A percentile compares a stretch with the other conserved stretches of the same genome.
These are phyloP conservation scores for Craterocephalus amniculus DNA, from an alignment of 2,797 vertebrate species.

Conservation along the genomic window DNA sequence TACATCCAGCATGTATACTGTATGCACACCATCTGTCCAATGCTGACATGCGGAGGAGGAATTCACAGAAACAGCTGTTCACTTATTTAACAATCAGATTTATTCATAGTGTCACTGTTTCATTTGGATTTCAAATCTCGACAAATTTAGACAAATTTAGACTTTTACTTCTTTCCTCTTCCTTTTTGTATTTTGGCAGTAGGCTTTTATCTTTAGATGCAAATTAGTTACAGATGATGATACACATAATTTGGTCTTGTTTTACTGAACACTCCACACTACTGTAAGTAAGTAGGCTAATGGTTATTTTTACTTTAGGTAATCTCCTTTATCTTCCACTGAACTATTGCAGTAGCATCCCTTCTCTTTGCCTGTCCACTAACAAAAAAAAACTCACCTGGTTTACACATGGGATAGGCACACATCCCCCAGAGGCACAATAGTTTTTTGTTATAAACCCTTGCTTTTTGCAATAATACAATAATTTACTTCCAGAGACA, in stretches of 20 bases:
- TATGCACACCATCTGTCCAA: slow-evolving; percentile 2
- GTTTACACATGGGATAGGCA: too few relatives aligned
- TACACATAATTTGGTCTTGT: background rate
- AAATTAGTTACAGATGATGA: slow-evolving; percentile 7
- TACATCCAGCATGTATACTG: background rate
- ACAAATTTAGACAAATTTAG: slow-evolving; percentile 1
- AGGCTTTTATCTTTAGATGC: background rate
- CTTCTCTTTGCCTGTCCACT: too few relatives aligned
- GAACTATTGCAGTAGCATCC: too few relatives aligned
- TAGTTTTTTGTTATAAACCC: too few relatives aligned
- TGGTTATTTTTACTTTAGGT: too few relatives aligned
- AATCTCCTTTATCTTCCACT: too few relatives aligned
- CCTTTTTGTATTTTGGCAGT: background rate
- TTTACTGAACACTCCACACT: background rate
- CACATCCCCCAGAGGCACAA: too few relatives aligned
- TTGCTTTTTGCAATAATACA: too few relatives aligned
- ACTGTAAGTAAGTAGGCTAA: too few relatives aligned
- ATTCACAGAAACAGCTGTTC: slow-evolving; percentile 21
- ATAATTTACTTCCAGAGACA: too few relatives aligned
- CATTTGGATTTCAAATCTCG: background rate
- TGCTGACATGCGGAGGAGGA: slow-evolving; percentile 17
- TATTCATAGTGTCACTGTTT: background rate
- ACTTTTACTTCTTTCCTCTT: background rate
- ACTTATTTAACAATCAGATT: slow-evolving; percentile 11
- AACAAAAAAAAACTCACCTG: too few relatives aligned